Conservation (phyloP, 2,113 vertebrate genomes). For the Platichthys stellatus region DNA sequence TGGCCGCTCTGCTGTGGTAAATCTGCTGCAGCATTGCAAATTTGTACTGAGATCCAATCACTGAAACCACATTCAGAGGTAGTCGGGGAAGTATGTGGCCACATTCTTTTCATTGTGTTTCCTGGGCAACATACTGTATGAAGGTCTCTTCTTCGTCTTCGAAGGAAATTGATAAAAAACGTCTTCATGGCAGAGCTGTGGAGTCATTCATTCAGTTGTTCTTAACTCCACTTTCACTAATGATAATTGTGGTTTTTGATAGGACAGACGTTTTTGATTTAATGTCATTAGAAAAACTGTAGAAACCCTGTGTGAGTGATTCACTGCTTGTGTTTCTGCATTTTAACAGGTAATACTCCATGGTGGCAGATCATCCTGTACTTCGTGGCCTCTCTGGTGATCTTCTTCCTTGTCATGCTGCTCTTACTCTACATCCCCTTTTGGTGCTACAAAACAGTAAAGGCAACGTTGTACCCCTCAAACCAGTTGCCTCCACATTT, state of each 20-base stretch:
- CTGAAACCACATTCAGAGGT: too few species aligned
- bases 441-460: slow-evolving; percentile 38
- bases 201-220: too few species aligned
- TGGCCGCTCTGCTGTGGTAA: too few species aligned
- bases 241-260: too few species aligned
- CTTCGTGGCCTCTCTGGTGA: slow-evolving; percentile 64
- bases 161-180: too few species aligned
- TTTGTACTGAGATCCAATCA: too few species aligned
- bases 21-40: too few species aligned
- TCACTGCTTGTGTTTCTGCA: slow-evolving; percentile 1
- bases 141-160: too few species aligned
- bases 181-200: too few species aligned
- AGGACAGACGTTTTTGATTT: not conserved
- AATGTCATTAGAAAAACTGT: not conserved
- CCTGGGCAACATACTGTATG: too few species aligned
- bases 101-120: too few species aligned
- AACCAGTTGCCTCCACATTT: slow-evolving; percentile 59
- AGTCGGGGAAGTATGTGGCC: too few species aligned
- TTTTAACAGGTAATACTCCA: slow-evolving; percentile 48
- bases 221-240: not conserved
- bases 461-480: slow-evolving; percentile 53
- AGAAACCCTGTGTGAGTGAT: not conserved
- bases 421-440: not conserved
- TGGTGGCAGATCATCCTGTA: slow-evolving; percentile 64
- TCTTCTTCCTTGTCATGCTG: slow-evolving; percentile 50